A percentile compares a stretch with the other conserved stretches of the same genome.
Evolutionary conservation across 2,113 vertebrate species (phyloP).

Genomic region (Todiramphus chloris): DNA sequence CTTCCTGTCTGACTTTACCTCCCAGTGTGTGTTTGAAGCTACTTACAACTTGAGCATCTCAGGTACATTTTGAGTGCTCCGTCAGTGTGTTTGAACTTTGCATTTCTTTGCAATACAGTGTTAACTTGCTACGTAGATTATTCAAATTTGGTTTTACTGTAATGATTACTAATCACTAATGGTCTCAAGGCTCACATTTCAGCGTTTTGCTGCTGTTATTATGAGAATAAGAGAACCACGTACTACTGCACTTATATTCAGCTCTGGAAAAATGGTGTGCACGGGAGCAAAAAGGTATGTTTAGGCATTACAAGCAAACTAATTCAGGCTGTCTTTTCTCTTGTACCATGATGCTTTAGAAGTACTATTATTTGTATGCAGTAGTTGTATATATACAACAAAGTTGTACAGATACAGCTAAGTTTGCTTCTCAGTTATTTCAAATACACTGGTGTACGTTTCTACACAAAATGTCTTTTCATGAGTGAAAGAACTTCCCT

Average conservation of each 20-base stretch:
- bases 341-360: background rate
- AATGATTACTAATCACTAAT: background rate
- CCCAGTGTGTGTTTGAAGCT: background rate
- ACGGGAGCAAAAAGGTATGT: conserved; percentile 96
- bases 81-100: background rate
- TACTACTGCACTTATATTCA: conserved; percentile 98
- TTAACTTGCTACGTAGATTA: background rate
- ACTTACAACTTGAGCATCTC: background rate
- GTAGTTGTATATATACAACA: background rate
- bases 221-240: conserved; percentile 99
- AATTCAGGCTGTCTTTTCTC: background rate
- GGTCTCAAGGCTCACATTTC: conserved; percentile 17
- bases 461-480: background rate
- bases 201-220: conserved; percentile 99
- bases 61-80: background rate
- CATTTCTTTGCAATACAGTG: background rate
- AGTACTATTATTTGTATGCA: background rate
- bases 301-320: background rate
- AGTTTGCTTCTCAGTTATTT: background rate
- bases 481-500: background rate
- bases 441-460: background rate
- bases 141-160: background rate
- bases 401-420: background rate
- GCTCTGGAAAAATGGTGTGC: conserved; percentile 99
- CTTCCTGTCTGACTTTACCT: background rate